Conservation (phyloP, 2,888 invertebrate genomes). For the Harmothoe impar region DNA sequence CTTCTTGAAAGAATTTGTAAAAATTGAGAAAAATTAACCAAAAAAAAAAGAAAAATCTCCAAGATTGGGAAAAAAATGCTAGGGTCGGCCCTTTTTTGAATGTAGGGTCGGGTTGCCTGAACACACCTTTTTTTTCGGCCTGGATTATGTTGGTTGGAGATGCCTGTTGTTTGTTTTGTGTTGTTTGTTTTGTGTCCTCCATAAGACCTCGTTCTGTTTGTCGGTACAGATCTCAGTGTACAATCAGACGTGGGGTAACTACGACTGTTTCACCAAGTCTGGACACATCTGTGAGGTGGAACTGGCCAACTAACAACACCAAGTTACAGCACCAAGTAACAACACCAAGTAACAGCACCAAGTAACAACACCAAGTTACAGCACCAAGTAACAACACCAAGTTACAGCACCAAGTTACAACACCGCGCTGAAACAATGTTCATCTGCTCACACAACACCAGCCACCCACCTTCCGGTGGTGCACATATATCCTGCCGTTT, state of each 20-base stretch:
- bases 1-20: too few species aligned
- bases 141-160: too few species aligned
- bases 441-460: background rate
- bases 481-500: background rate
- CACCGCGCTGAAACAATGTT: too few species aligned
- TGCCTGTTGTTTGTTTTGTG: too few species aligned
- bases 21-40: too few species aligned
- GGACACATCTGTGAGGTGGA: conserved; percentile 70
- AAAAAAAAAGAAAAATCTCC: too few species aligned
- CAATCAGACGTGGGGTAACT: conserved; percentile 70
- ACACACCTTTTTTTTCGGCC: too few species aligned
- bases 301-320: conserved; percentile 22
- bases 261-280: conserved; percentile 70
- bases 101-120: too few species aligned
- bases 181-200: too few species aligned
- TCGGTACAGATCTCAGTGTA: conserved; percentile 70
- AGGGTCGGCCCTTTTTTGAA: too few species aligned
- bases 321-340: background rate
- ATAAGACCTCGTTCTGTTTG: too few species aligned
- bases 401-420: conserved; percentile 31
- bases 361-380: background rate
- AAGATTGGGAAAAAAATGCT: too few species aligned
- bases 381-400: background rate
- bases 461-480: background rate
- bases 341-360: background rate